Percentiles rank a stretch among this genome's conserved stretches.
Evolutionary conservation across 2,797 vertebrate genomes (phyloP).

Genomic region (Anomalospiza imberbis): DNA sequence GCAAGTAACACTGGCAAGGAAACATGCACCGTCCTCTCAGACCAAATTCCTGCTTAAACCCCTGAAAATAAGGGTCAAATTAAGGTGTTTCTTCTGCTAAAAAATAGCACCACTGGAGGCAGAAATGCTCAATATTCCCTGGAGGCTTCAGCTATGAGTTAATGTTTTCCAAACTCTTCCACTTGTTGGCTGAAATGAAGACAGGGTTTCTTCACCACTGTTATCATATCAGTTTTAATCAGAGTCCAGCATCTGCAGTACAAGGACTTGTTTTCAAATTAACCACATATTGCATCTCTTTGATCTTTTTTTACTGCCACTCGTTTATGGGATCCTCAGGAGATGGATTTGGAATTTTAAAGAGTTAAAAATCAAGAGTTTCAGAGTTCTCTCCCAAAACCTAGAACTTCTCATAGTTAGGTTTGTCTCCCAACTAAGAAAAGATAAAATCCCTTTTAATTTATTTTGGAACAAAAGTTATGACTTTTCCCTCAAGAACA

Average conservation of each 20-base stretch:
- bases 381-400: not conserved
- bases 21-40: not conserved
- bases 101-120: not conserved
- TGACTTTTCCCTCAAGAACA: not conserved
- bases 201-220: not conserved
- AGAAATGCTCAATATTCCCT: not conserved
- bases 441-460: not conserved
- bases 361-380: not conserved
- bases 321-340: not conserved
- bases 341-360: not conserved
- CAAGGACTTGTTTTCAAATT: not conserved
- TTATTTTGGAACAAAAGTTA: not conserved
- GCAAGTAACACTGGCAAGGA: not conserved
- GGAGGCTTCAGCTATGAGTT: not conserved
- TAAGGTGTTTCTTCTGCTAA: not conserved
- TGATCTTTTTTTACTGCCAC: not conserved
- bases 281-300: not conserved
- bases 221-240: not conserved
- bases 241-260: not conserved
- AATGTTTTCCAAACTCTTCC: not conserved
- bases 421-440: not conserved
- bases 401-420: not conserved
- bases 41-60: conserved; percentile 26
- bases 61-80: conserved; percentile 16
- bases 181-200: not conserved